A percentile compares a stretch with the other conserved stretches of the same genome.
These are phyloP conservation scores for Syngnathoides biaculeatus DNA, from an alignment of 2,113 vertebrate species.

Conservation along the genomic window DNA sequence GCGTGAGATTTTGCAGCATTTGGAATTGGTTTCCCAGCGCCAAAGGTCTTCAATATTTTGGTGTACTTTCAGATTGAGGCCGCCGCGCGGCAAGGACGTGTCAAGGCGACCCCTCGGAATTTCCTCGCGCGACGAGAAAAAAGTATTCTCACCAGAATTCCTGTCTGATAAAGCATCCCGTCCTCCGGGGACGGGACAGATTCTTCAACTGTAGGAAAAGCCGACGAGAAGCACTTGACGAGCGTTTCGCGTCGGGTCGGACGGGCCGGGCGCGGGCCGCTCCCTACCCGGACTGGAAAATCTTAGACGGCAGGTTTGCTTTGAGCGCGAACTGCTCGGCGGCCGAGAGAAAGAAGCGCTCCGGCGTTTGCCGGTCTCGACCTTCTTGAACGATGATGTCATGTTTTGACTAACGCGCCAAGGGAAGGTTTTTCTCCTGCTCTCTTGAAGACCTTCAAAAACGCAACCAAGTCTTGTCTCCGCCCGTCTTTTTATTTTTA, in stretches of 20 bases:
- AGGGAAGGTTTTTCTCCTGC: conserved; percentile 6
- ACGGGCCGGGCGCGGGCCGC: neutral
- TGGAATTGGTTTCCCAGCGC: too few relatives aligned
- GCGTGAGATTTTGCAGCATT: too few relatives aligned
- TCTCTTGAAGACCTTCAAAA: neutral
- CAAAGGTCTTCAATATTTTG: neutral
- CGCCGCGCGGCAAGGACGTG: neutral
- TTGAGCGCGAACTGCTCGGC: neutral
- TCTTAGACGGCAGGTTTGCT: too few relatives aligned
- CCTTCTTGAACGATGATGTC: neutral
- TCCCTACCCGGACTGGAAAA: neutral
- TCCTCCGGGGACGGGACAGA: neutral
- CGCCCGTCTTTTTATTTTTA: neutral
- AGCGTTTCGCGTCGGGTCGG: too few relatives aligned
- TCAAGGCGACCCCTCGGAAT: neutral
- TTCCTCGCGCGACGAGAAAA: neutral
- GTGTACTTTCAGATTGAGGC: neutral
- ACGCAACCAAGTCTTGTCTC: neutral
- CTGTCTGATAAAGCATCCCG: conserved; percentile 2
- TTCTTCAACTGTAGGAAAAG: neutral
- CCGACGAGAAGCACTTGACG: too few relatives aligned
- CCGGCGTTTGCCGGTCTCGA: neutral
- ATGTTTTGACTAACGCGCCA: conserved; percentile 5
- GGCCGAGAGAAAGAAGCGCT: neutral
- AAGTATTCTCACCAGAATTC: conserved; percentile 2